phyloP scores from a whole-genome alignment of 2,888 invertebrate genomes.

The Conistra vaccinii region DNA sequence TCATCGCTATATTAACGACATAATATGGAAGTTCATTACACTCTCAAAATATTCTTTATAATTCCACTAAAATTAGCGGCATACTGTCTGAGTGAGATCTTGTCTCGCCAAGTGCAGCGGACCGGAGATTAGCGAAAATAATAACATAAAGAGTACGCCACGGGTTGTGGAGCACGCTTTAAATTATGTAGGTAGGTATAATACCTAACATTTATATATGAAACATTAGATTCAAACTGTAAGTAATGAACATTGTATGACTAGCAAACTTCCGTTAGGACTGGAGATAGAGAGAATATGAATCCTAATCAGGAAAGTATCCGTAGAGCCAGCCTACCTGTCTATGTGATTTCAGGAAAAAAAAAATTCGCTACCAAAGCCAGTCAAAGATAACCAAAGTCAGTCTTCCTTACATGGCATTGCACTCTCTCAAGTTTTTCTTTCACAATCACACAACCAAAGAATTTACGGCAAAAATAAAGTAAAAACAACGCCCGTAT shows the following conservation, averaged over 20 bases:
- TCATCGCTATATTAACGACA: not conserved
- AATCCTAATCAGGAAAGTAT: not conserved
- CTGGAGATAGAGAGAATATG: not conserved
- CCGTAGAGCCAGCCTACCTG: not conserved
- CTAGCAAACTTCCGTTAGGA: not conserved
- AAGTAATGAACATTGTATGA: not conserved
- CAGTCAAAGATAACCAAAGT: not conserved
- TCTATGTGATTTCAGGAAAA: not conserved
- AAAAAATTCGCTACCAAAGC: not conserved
- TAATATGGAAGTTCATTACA: conserved; percentile 24
- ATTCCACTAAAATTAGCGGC: conserved; percentile 22
- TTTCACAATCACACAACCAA: conserved; percentile 25
- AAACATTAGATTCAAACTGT: conserved; percentile 11
- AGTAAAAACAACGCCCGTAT: conserved; percentile 22
- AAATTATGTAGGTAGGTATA: conserved; percentile 9
- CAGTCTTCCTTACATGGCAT: not conserved
- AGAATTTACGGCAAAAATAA: conserved; percentile 22
- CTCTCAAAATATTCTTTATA: conserved; percentile 21
- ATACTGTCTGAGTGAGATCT: conserved; percentile 45
- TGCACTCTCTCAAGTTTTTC: conserved; percentile 16
- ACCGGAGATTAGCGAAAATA: conserved; percentile 56
- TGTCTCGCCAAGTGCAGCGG: conserved; percentile 56
- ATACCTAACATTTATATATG: conserved; percentile 3
- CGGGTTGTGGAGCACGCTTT: conserved; percentile 39
- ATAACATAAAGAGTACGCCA: conserved; percentile 37